Evolutionary conservation across 2,797 vertebrate genomes (phyloP), one percentile per base, ranked within the genome.

Genomic region (Silurus lanzhouensis): DNA sequence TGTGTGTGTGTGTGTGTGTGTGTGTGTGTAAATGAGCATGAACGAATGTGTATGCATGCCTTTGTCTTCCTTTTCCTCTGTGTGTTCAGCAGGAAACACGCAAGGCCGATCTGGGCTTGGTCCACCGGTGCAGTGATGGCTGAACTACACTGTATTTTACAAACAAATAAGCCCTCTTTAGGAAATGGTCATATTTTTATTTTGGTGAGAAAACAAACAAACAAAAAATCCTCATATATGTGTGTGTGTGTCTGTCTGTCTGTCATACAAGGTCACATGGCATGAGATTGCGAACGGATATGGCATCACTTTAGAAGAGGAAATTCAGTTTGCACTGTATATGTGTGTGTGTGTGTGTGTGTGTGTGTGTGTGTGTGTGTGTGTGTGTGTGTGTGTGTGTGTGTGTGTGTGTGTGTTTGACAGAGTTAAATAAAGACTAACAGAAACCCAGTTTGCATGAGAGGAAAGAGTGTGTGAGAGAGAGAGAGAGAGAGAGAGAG

Each of bases 261-360:
- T 46, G 6, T 79, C 14, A 48, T 15, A 64, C 31, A 27, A 77
- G 15, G 10, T 83, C 84, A 85, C 60, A 12, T 79, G 86, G 67
- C 44, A 81, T 46, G 17, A 63, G 38, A 22, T 14, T 46, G 46
- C 68, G 78, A 83, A 85, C 82, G 72, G 82, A 84, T 81, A 80
- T 79, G 72, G 25, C 66, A 61, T 58, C 74, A 75, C 58, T 70
- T 66, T 78, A 19, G 7, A 55, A 17, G 61, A 76, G 57, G 52
- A 46, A 70, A 31, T 52, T 2, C 31, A 14, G 64, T 14, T 38
- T n/a, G 22, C 57, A 48, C 71, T 22, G 78, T 74, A n/a, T 19
- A 71, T 8, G 13, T 25, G 38, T 61, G 31, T 46, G 61, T 22
- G 48, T 46, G 58, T 27, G 27, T 52, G 61, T 71, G 71, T 74